Conservation (phyloP, 1,140 invertebrate genomes). For the Micrasema longulum region DNA sequence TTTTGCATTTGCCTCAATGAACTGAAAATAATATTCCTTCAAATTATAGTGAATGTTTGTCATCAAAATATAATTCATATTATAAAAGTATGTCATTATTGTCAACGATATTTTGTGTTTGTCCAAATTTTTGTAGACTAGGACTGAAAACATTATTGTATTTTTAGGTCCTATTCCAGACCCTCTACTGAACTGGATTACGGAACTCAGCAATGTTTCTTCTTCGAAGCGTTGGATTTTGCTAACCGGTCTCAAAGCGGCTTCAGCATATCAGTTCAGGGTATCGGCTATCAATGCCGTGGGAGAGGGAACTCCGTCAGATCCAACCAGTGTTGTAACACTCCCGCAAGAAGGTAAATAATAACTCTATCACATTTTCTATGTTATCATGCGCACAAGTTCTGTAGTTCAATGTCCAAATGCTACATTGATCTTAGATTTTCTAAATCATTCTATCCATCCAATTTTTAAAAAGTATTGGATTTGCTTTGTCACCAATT, state of each 20-base stretch:
- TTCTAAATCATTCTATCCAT: conserved; percentile 21
- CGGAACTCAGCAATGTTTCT: conserved; percentile 88
- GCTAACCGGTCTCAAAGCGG: conserved; percentile 90
- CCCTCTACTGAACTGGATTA: conserved; percentile 88
- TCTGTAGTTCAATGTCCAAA: conserved; percentile 26
- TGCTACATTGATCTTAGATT: conserved; percentile 17
- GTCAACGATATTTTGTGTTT: too few species aligned
- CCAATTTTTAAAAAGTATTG: conserved; percentile 29
- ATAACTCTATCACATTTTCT: not conserved
- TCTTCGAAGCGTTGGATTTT: conserved; percentile 82
- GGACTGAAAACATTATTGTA: too few species aligned
- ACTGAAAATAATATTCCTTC: too few species aligned
- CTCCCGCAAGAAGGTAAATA: conserved; percentile 91
- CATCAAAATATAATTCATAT: too few species aligned
- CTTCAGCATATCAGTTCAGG: conserved; percentile 94
- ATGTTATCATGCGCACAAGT: conserved; percentile 5
- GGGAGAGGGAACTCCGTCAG: conserved; percentile 91
- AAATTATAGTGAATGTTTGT: too few species aligned
- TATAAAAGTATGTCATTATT: too few species aligned
- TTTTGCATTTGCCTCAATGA: too few species aligned
- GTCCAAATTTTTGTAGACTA: too few species aligned
- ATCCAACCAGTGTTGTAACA: conserved; percentile 87
- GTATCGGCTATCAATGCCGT: conserved; percentile 96
- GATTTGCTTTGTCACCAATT: conserved; percentile 32
- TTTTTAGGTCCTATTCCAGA: conserved; percentile 81